A percentile compares a stretch with the other conserved stretches of the same genome.
Conservation (phyloP, 1,140 invertebrate species). For the Lycorma delicatula region DNA sequence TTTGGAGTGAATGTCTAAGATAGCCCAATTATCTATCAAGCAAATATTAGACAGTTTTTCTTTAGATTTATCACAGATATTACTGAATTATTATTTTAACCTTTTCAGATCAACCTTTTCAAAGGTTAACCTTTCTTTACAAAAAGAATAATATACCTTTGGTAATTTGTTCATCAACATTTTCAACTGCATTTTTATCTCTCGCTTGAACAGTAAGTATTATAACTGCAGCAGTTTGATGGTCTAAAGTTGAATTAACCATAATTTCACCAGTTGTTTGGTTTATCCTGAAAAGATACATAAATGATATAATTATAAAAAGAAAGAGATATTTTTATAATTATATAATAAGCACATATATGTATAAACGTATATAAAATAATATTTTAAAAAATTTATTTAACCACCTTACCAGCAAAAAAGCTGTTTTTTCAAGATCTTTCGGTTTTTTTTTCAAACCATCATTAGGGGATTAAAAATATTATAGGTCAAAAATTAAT, state of each 20-base stretch:
- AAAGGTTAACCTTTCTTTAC: no score
- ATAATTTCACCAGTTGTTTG: slow-evolving; percentile 57
- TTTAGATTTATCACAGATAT: no score
- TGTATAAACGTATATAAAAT: neutral
- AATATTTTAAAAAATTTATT: neutral
- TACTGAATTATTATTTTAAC: no score
- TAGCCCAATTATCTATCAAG: no score
- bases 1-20: no score
- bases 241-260: slow-evolving; percentile 59
- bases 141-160: slow-evolving; percentile 35
- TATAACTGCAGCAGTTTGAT: slow-evolving; percentile 70
- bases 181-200: slow-evolving; percentile 59
- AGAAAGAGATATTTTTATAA: neutral
- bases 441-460: no score
- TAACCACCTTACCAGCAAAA: neutral
- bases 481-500: no score
- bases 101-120: no score
- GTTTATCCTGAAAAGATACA: slow-evolving; percentile 45
- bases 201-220: slow-evolving; percentile 64
- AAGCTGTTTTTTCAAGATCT: no score
- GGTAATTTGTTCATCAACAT: slow-evolving; percentile 55
- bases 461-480: no score
- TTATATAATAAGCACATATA: neutral
- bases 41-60: no score
- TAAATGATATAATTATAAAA: neutral